Base-by-base conservation (phyloP, 2,888 invertebrate species). In the Patella pellucida region DNA sequence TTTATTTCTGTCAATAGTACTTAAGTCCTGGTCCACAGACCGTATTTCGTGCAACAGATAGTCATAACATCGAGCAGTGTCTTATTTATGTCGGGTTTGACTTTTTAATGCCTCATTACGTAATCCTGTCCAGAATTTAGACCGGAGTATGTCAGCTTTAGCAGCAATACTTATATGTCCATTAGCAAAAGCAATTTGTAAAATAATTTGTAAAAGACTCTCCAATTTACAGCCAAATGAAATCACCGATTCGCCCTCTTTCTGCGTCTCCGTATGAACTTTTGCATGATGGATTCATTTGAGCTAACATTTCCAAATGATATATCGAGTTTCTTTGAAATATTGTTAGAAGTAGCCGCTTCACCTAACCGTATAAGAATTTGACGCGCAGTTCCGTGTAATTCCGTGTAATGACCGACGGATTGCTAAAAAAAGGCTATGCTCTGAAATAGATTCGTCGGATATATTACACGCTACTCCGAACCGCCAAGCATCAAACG, bases 91-190 rank as follows among this genome's bases (percentile, higher is more conserved):
- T 27, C 27, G 27, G 27, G 27, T 27, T 27, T 27, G 27, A 27
- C 27, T 27, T 27, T 27, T 27, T 3, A 27, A 27, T 27, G 27
- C 27, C 27, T 27, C 27, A 27, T 77, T 77, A 3, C 76, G 68
- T 27, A 75, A 79, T 62, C 81, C 81, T 0, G 78, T 62, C 52
- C 81, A 83, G 68, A 82, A 52, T 27, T 81, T 76, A 41, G 52
- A 50, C n/a, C 78, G 68, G n/a, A 78, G 54, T 54, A 78, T 52
- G 52, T 74, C 73, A 74, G 77, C 75, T 41, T 75, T 79, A 15
- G 73, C 73, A 16, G 69, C 72, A 15, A 15, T 27, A n/a, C 69
- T 51, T 31, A 79, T 23, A 73, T 77, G 27, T 27, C 27, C 27
- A 27, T 27, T 27, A 27, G 27, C 27, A 27, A 27, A 2, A 27